phyloP scores from a whole-genome alignment of 2,888 invertebrate genomes.

The Caenorhabditis uteleia region DNA sequence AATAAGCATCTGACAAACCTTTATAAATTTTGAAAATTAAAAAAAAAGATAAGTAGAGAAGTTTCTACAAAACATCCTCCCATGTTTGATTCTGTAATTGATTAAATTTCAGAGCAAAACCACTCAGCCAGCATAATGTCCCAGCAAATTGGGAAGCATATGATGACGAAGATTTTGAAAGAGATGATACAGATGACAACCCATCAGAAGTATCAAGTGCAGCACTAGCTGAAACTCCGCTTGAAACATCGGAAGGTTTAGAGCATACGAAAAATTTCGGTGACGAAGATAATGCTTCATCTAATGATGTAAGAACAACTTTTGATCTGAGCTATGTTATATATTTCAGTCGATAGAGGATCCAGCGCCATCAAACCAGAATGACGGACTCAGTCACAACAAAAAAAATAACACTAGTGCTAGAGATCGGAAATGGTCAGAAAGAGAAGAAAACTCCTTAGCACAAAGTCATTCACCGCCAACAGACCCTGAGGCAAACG shows the following conservation, averaged over 20 bases:
- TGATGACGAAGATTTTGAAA: conserved; percentile 1
- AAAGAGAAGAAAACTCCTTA: conserved; percentile 34
- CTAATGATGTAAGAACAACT: background rate
- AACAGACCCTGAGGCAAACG: conserved; percentile 39
- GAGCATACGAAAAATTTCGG: background rate
- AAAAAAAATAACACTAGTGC: conserved; percentile 27
- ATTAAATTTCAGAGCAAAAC: too few species aligned
- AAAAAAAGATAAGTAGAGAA: too few species aligned
- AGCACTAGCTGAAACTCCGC: background rate
- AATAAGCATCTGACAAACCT: too few species aligned
- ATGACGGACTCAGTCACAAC: conserved; percentile 19
- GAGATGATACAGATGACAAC: conserved; percentile 3
- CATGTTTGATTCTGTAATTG: too few species aligned
- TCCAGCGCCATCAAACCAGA: conserved; percentile 35
- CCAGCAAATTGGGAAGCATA: too few species aligned
- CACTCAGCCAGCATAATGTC: too few species aligned
- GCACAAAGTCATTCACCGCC: conserved; percentile 38
- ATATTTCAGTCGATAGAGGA: conserved; percentile 40
- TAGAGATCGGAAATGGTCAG: conserved; percentile 36
- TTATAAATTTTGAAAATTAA: too few species aligned
- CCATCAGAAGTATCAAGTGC: background rate
- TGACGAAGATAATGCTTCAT: background rate
- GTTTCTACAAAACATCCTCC: too few species aligned
- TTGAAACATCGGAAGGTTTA: background rate
- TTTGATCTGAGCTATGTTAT: background rate